Percentiles rank a stretch among this genome's conserved stretches.
These are phyloP conservation scores for Ditylenchus dipsaci DNA, from an alignment of 1,140 invertebrate species.

Conservation along the genomic window DNA sequence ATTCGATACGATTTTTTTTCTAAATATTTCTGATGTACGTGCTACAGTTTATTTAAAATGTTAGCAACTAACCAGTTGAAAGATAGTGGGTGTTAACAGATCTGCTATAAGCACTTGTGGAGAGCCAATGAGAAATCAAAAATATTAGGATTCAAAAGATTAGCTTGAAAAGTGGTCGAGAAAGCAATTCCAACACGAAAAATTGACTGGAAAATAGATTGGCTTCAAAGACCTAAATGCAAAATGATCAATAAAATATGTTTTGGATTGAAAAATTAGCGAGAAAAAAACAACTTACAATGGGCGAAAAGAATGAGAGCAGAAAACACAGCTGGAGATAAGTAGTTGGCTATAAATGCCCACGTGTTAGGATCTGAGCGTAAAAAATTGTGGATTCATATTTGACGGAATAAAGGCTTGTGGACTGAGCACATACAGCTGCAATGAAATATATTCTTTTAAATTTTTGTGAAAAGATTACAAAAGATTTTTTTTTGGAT, in stretches of 20 bases:
- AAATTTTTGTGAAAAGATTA: no score
- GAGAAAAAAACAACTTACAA: neutral
- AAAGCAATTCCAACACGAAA: no score
- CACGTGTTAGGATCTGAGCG: conserved; percentile 23
- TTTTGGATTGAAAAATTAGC: no score
- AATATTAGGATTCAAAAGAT: conserved; percentile 12
- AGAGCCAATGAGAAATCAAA: conserved; percentile 10
- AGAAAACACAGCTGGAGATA: conserved; percentile 14
- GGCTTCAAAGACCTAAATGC: conserved; percentile 13
- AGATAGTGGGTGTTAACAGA: conserved; percentile 8
- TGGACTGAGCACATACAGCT: conserved; percentile 22
- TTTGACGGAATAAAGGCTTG: conserved; percentile 16
- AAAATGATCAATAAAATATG: no score
- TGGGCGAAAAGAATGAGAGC: neutral
- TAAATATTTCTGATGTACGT: no score
- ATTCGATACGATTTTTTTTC: no score
- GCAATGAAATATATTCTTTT: no score
- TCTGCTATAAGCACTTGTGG: conserved; percentile 16
- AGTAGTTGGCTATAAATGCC: conserved; percentile 22
- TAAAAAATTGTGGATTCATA: conserved; percentile 9
- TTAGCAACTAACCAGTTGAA: conserved; percentile 9
- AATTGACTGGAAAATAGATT: conserved; percentile 19
- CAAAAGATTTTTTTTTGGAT: no score
- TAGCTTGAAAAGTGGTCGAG: conserved; percentile 16
- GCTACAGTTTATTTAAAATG: no score